Conservation (phyloP, 1,140 invertebrate species). For the Sitodiplosis mosellana region DNA sequence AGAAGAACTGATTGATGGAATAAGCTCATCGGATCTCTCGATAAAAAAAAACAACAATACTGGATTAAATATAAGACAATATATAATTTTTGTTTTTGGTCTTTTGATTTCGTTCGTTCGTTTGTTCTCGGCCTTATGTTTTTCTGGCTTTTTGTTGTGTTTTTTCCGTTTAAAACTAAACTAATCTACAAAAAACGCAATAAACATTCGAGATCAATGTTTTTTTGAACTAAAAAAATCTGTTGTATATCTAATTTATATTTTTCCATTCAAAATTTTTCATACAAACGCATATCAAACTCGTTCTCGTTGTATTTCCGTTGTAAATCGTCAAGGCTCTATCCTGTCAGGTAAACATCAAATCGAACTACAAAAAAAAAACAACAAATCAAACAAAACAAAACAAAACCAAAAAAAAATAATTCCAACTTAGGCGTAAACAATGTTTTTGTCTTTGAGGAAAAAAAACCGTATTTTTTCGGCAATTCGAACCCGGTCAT, state of each 20-base stretch:
- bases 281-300: slow-evolving; percentile 2
- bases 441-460: background rate
- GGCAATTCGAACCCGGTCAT: background rate
- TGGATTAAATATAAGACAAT: too few relatives aligned
- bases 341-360: slow-evolving; percentile 11
- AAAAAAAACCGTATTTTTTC: background rate
- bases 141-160: too few relatives aligned
- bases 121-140: too few relatives aligned
- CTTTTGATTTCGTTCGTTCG: background rate
- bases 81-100: background rate
- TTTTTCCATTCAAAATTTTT: background rate
- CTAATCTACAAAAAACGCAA: too few relatives aligned
- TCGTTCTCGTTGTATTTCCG: slow-evolving; percentile 1
- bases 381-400: slow-evolving; percentile 1
- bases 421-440: too few relatives aligned
- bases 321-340: slow-evolving; percentile 7
- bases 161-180: too few relatives aligned
- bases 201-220: too few relatives aligned
- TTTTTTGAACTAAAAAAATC: too few relatives aligned
- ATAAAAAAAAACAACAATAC: too few relatives aligned
- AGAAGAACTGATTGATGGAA: too few relatives aligned
- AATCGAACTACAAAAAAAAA: slow-evolving; percentile 2
- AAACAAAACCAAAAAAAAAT: too few relatives aligned
- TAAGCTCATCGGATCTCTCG: too few relatives aligned
- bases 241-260: background rate